A percentile compares a stretch with the other conserved stretches of the same genome.
Evolutionary conservation across 2,797 vertebrate species (phyloP).

Genomic region (Halcyon leucocephala): DNA sequence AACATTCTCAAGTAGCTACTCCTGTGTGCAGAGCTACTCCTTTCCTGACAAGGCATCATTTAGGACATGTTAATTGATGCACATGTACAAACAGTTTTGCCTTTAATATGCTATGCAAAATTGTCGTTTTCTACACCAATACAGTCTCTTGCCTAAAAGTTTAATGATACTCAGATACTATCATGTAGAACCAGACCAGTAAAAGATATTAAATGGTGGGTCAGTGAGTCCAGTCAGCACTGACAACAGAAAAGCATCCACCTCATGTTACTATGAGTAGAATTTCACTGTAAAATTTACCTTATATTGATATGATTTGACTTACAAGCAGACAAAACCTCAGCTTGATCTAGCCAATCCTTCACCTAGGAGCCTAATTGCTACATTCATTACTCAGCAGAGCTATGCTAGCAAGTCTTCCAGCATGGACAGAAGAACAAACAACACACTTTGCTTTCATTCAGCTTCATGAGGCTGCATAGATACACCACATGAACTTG

Average conservation of each 20-base stretch:
- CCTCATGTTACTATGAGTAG: neutral
- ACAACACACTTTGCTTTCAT: neutral
- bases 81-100: neutral
- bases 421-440: neutral
- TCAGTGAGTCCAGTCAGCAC: neutral
- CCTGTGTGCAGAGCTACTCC: neutral
- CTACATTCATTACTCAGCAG: neutral
- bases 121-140: neutral
- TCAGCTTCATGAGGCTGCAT: neutral
- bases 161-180: neutral
- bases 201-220: neutral
- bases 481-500: neutral
- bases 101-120: rapidly evolving
- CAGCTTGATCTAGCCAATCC: neutral
- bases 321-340: neutral
- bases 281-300: neutral
- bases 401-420: neutral
- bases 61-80: neutral
- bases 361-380: neutral
- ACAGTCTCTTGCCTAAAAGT: neutral
- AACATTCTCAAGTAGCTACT: neutral
- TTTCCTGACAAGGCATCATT: neutral
- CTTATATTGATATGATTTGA: neutral
- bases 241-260: neutral
- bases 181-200: neutral